Base-by-base conservation (phyloP, 2,888 invertebrate species). In the Galerucella nymphaeae region DNA sequence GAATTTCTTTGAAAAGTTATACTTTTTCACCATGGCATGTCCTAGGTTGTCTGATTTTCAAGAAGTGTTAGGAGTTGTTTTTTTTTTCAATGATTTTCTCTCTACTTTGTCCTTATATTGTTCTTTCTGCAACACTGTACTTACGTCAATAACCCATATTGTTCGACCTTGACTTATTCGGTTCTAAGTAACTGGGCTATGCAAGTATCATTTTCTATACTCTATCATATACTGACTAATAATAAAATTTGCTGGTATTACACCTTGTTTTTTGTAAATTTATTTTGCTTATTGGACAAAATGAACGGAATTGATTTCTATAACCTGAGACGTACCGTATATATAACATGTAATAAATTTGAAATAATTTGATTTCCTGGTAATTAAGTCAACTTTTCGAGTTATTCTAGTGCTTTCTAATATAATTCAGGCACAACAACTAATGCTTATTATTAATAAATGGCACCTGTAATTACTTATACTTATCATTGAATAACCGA, bases 111-210 rank as follows among this genome's bases (percentile, higher is more conserved):
- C 23, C 23, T 2, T 23, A 23, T 23, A 23, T 23, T 23, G 23
- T 23, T 23, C 23, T 23, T 23, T 23, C 23, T 23, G 23, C 53
- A 53, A 53, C 53, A 16, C 16, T 53, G 18, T 10, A 3, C 9
- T 16, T 53, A 53, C 53, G 53, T 18, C 10, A 16, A 53, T 53
- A 18, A 18, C 53, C 16, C 53, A 53, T 53, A 53, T 53, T 53
- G 53, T 53, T 53, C 18, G 53, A 53, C 53, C 53, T 53, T 18
- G 53, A 53, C 18, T 53, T 18, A n/a, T 18, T 18, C 53, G 10
- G n/a, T 53, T 53, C 2, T 53, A 53, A 50, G 18, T 53, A 53
- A 16, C 53, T 53, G 18, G 53, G 53, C 53, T 53, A 53, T 53
- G 18, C 16, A 53, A 18, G 18, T 53, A 16, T 18, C 53, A 16